A percentile compares a stretch with the other conserved stretches of the same genome.
Conservation (phyloP, 2,888 invertebrate species). For the Tolmerus cingulatus region DNA sequence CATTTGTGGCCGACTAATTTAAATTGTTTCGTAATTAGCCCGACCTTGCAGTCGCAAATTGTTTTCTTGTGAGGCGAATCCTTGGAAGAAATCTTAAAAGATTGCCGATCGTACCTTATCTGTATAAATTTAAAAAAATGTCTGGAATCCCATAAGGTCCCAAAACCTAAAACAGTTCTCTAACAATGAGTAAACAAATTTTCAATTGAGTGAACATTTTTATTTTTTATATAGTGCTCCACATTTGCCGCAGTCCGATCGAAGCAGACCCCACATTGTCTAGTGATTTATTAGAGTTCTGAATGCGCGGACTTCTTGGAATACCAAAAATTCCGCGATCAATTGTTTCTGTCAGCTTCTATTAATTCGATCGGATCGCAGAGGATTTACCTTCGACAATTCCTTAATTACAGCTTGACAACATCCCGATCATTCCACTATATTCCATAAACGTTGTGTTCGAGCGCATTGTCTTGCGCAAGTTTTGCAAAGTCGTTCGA, state of each 20-base stretch:
- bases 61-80: background rate
- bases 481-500: background rate
- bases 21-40: background rate
- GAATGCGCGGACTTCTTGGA: background rate
- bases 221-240: background rate
- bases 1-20: background rate
- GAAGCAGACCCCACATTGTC: background rate
- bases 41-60: background rate
- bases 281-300: background rate
- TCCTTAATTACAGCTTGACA: constrained; percentile 36
- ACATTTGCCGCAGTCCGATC: background rate
- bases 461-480: constrained; percentile 38
- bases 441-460: constrained; percentile 31
- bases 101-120: background rate
- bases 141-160: background rate
- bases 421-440: constrained; percentile 36
- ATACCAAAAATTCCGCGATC: constrained; percentile 30
- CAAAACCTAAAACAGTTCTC: background rate
- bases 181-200: background rate
- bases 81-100: background rate
- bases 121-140: background rate
- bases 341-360: constrained; percentile 32
- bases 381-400: constrained; percentile 31
- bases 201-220: background rate
- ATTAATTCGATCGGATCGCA: background rate